phyloP scores from a whole-genome alignment of 2,113 vertebrate species.

The human region DNA sequence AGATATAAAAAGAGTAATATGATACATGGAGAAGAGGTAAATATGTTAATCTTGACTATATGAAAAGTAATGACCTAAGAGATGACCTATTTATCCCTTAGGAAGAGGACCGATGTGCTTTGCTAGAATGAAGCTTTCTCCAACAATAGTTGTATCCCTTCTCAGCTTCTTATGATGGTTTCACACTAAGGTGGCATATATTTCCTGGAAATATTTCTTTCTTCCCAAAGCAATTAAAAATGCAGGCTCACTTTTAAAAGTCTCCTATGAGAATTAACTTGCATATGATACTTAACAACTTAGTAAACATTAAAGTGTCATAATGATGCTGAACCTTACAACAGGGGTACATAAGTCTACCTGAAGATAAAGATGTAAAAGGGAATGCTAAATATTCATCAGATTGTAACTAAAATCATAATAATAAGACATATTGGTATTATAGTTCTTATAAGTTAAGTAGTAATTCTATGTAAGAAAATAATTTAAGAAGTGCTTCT shows the following conservation, averaged over 20 bases:
- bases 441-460: conserved; percentile 52
- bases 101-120: not conserved
- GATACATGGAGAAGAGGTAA: not conserved
- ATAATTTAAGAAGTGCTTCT: conserved; percentile 38
- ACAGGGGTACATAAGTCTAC: conserved; percentile 28
- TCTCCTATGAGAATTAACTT: conserved; percentile 56
- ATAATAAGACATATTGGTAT: conserved; percentile 11
- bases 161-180: conserved; percentile 19
- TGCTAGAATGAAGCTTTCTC: conserved; percentile 17
- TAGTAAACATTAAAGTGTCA: conserved; percentile 63
- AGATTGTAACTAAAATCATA: conserved; percentile 42
- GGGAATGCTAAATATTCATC: conserved; percentile 51
- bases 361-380: conserved; percentile 52
- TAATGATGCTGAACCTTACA: conserved; percentile 46
- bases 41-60: conserved; percentile 13
- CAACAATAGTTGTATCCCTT: not conserved
- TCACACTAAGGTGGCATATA: conserved; percentile 13
- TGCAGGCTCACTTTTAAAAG: conserved; percentile 49
- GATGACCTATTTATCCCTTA: conserved; percentile 1
- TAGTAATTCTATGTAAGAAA: conserved; percentile 27
- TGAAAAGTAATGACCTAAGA: conserved; percentile 43
- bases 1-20: not conserved
- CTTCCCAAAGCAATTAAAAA: conserved; percentile 52
- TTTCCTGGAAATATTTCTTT: conserved; percentile 32
- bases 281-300: conserved; percentile 52